Percentiles rank a stretch among this genome's conserved stretches.
Evolutionary conservation across 2,113 vertebrate genomes (phyloP).

Genomic region (Phainopepla nitens): DNA sequence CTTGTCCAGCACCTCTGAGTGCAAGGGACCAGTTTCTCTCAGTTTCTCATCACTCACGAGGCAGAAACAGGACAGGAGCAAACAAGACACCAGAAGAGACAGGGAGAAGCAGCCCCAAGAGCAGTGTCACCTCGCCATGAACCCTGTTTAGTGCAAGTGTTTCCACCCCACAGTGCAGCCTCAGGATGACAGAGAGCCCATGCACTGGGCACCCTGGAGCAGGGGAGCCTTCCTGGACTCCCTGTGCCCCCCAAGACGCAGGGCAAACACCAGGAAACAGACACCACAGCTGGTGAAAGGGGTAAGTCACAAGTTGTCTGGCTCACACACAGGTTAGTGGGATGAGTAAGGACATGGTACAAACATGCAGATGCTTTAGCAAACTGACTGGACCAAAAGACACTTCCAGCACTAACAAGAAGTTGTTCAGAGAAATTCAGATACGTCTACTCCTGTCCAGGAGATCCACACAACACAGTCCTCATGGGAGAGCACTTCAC

Average conservation of each 20-base stretch:
- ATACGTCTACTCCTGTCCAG: neutral
- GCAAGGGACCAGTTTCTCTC: neutral
- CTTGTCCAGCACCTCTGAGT: neutral
- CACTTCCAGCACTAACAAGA: neutral
- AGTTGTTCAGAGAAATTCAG: neutral
- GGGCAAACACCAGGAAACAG: neutral
- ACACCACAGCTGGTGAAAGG: neutral
- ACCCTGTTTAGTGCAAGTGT: neutral
- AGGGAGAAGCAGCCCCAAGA: neutral
- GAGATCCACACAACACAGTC: neutral
- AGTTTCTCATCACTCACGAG: neutral
- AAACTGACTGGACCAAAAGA: neutral
- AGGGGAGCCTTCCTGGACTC: neutral
- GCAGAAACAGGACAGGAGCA: neutral
- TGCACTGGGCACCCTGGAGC: neutral
- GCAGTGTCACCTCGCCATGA: neutral
- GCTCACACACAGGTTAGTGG: neutral
- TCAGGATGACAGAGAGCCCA: neutral
- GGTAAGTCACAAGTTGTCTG: neutral
- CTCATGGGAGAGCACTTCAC: neutral
- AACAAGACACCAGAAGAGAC: conserved; percentile 1
- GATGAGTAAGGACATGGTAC: neutral
- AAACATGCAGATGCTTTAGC: neutral
- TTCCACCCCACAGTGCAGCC: neutral
- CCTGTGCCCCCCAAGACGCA: neutral